phyloP scores from a whole-genome alignment of 2,113 vertebrate species.

The Gobius niger region DNA sequence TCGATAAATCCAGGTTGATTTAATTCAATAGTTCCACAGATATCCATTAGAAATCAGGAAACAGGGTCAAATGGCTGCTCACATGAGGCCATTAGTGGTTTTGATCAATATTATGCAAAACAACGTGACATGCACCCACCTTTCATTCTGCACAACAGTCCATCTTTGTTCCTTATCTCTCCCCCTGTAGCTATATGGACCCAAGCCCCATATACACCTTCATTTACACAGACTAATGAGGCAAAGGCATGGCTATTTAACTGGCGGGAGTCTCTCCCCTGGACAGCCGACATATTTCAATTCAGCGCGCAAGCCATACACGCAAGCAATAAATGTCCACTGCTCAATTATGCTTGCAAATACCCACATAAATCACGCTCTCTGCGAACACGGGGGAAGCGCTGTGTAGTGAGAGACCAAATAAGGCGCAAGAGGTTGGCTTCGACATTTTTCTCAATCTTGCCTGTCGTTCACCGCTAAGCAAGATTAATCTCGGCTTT shows the following conservation, averaged over 20 bases:
- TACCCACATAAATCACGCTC: constrained; percentile 68
- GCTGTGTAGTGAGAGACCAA: constrained; percentile 43
- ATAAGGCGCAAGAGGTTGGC: not conserved
- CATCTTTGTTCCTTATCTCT: not conserved
- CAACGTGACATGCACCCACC: not conserved
- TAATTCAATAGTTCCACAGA: not conserved
- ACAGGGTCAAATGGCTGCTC: not conserved
- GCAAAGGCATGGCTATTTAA: constrained; percentile 38
- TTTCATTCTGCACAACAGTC: not conserved
- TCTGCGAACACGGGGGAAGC: constrained; percentile 48
- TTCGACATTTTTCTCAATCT: constrained; percentile 76
- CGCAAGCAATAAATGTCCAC: constrained; percentile 41
- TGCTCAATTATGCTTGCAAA: constrained; percentile 66
- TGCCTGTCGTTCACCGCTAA: constrained; percentile 64
- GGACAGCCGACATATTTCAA: constrained; percentile 33
- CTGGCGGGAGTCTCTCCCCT: constrained; percentile 25
- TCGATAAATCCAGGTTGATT: not conserved
- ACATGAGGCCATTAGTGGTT: not conserved
- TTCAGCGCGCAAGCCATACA: not conserved
- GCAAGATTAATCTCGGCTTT: constrained; percentile 71
- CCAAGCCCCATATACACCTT: constrained; percentile 28
- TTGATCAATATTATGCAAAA: constrained; percentile 7
- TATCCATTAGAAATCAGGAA: not conserved
- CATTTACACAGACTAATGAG: constrained; percentile 63
- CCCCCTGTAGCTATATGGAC: constrained; percentile 21